Percentiles rank a stretch among this genome's conserved stretches.
phyloP scores from a whole-genome alignment of 2,113 vertebrate genomes.

The Colossoma macropomum region DNA sequence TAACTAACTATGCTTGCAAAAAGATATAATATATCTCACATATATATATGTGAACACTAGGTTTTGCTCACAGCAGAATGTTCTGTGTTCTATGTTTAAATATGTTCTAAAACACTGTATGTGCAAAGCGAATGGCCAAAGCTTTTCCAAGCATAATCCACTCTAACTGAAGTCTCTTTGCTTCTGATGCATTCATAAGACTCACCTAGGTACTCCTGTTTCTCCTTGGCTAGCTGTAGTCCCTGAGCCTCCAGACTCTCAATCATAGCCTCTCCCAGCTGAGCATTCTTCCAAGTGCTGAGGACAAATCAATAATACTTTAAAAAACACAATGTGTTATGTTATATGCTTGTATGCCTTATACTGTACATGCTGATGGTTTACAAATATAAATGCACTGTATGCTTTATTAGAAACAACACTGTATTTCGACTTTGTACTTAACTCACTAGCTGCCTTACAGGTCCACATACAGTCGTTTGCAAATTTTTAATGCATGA shows the following conservation, averaged over 20 bases:
- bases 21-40: too few relatives aligned
- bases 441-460: too few relatives aligned
- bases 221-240: slow-evolving; percentile 95
- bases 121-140: background rate
- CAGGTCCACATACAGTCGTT: too few relatives aligned
- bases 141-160: background rate
- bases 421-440: too few relatives aligned
- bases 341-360: background rate
- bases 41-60: too few relatives aligned
- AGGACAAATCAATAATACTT: slow-evolving; percentile 1
- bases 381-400: background rate
- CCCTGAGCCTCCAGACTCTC: slow-evolving; percentile 97
- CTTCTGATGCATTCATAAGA: slow-evolving; percentile 1
- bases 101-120: too few relatives aligned
- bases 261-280: slow-evolving; percentile 97
- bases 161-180: background rate
- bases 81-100: too few relatives aligned
- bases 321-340: background rate
- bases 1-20: too few relatives aligned
- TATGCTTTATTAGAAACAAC: background rate
- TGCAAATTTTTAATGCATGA: too few relatives aligned
- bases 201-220: slow-evolving; percentile 95
- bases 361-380: background rate
- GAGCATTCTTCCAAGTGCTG: slow-evolving; percentile 96
- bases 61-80: too few relatives aligned